Base-by-base conservation (phyloP, 2,797 vertebrate species). In the Streptopelia turtur region DNA sequence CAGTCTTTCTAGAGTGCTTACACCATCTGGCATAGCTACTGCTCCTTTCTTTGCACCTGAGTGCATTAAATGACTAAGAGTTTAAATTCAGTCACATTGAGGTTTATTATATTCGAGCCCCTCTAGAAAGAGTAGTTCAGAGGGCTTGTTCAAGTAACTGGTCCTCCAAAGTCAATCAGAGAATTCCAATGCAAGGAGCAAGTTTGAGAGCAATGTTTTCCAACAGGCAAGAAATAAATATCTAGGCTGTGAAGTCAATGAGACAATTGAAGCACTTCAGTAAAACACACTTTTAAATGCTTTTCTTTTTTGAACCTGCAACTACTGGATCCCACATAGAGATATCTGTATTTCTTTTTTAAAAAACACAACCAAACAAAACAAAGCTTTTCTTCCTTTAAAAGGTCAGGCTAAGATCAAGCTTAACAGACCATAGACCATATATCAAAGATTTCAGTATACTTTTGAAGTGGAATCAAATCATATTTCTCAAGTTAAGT, bases 401-500 rank as follows among this genome's bases (percentile, higher is more conserved):
- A 87, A 91, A 95, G 93, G 77, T 94, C 85, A 94, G 56, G 45
- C 63, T 80, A 33, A 60, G 83, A 94, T 86, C 86, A 90, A 87
- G 57, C 76, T 91, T 89, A 94, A 94, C 84, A 95, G 91, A 83
- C 90, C 93, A 94, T 83, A 94, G 91, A 91, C 86, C 41, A 64
- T 68, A 83, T 94, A 92, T 91, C 91, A 97, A 96, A 96, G 86
- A 90, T 94, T 93, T 72, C 81, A 82, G 70, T 45, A 64, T 45
- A 94, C 93, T 91, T 96, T 95, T 94, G 91, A 94, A 94, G 89
- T 95, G 88, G 88, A 97, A 94, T 95, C 93, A 94, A 94, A 93
- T 91, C 87, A 92, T 96, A 89, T 94, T 96, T 96, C 95, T 93
- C 74, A 76, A 43, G 80, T 91, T 95, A 95, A 87, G 53, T 47